A percentile compares a stretch with the other conserved stretches of the same genome.
Evolutionary conservation across 2,888 invertebrate genomes (phyloP).

Genomic region (Ormyrus thymus): DNA sequence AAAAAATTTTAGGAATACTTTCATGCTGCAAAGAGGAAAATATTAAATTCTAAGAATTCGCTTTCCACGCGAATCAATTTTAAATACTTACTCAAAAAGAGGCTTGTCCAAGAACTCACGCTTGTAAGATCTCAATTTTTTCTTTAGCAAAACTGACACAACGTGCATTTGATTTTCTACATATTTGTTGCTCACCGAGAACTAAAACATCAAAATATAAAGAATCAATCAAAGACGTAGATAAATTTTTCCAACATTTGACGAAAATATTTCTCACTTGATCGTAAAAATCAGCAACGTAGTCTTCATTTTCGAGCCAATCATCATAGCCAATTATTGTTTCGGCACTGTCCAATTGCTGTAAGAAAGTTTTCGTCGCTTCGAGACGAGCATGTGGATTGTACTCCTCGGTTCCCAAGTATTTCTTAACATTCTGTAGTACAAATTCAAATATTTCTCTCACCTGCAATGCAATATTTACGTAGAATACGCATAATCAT

Average conservation of each 20-base stretch:
- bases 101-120: no score
- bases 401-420: neutral
- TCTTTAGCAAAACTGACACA: neutral
- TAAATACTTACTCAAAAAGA: conserved; percentile 50
- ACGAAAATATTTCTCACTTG: conserved; percentile 22
- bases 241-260: neutral
- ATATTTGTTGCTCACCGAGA: conserved; percentile 12
- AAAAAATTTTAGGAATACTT: conserved; percentile 37
- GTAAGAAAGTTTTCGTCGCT: conserved; percentile 25
- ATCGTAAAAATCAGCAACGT: conserved; percentile 14
- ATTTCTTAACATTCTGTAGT: neutral
- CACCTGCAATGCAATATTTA: conserved; percentile 24
- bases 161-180: conserved; percentile 12
- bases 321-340: conserved; percentile 43
- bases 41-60: neutral
- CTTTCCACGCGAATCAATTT: no score
- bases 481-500: neutral
- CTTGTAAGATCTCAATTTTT: conserved; percentile 26
- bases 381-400: neutral
- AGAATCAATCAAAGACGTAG: neutral
- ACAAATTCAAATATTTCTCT: conserved; percentile 18
- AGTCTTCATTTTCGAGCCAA: conserved; percentile 32
- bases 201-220: conserved; percentile 21
- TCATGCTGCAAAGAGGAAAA: conserved; percentile 28
- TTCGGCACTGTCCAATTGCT: neutral